These are phyloP conservation scores for Sinocyclocheilus rhinocerous DNA, from an alignment of 2,113 vertebrate species.

Conservation along the genomic window DNA sequence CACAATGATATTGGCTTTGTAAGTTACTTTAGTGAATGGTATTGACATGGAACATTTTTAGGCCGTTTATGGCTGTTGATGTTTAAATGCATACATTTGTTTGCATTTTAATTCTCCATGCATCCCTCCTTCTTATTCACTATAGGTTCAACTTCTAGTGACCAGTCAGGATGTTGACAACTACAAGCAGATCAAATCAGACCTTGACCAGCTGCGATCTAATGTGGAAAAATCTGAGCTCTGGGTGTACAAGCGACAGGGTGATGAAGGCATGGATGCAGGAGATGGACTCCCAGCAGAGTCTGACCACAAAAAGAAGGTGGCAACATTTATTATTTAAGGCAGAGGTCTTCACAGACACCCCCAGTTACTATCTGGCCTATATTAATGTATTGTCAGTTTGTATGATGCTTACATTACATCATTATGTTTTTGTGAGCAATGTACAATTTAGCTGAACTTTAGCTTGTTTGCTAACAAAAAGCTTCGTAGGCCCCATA, in stretches of 20 bases:
- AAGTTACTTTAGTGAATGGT: not conserved
- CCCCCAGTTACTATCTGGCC: not conserved
- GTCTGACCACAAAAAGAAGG: conserved; percentile 90
- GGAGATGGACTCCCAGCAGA: conserved; percentile 74
- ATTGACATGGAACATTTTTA: not conserved
- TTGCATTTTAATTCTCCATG: not conserved
- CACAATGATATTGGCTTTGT: not conserved
- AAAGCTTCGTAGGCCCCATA: too few relatives aligned
- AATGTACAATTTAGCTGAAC: too few relatives aligned
- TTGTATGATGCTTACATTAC: not conserved
- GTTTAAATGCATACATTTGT: not conserved
- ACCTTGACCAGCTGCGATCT: conserved; percentile 93
- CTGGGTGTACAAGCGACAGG: conserved; percentile 97
- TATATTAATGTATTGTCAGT: too few relatives aligned
- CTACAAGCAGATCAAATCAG: conserved; percentile 99
- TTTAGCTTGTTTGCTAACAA: too few relatives aligned
- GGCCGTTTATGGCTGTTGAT: not conserved
- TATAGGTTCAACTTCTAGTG: conserved; percentile 93
- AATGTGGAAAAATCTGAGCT: conserved; percentile 98
- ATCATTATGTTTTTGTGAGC: not conserved
- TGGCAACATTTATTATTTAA: conserved; percentile 50
- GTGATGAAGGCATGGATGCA: conserved; percentile 86
- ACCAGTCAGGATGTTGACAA: conserved; percentile 98
- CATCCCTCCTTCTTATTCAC: not conserved
- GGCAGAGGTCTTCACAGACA: not conserved